Conservation (phyloP, 2,888 invertebrate genomes). For the Cheilosia pagana region DNA sequence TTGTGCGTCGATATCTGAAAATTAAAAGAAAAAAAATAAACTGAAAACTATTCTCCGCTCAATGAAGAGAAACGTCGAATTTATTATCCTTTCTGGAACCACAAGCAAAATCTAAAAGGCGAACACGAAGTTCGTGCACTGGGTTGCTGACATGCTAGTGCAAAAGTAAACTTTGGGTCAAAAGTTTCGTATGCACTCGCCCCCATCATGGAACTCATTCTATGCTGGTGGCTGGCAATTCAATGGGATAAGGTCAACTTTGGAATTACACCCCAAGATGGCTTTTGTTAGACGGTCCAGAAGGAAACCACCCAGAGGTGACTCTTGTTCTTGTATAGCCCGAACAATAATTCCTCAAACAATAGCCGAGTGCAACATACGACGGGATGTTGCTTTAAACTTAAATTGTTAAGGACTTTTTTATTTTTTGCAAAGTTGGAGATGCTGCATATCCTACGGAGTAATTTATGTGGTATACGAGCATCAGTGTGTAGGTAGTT, state of each 20-base stretch:
- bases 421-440: background rate
- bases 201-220: background rate
- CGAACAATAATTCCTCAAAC: conserved; percentile 27
- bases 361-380: conserved; percentile 30
- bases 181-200: conserved; percentile 45
- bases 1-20: background rate
- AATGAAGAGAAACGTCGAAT: background rate
- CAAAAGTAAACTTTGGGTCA: conserved; percentile 34
- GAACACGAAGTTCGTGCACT: conserved; percentile 26
- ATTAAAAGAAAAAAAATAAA: background rate
- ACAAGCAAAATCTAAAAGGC: background rate
- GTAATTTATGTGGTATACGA: background rate
- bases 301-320: conserved; percentile 11
- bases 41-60: background rate
- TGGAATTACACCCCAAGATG: conserved; percentile 39
- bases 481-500: background rate
- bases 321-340: conserved; percentile 1
- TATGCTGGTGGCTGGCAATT: background rate
- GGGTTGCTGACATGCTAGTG: conserved; percentile 10
- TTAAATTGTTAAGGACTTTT: conserved; percentile 14
- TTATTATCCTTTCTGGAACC: conserved; percentile 3
- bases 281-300: conserved; percentile 43
- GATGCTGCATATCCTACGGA: background rate
- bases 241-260: conserved; percentile 47
- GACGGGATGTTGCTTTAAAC: background rate